Conservation (phyloP, 2,113 vertebrate species). For the Neodon shergylaensis region DNA sequence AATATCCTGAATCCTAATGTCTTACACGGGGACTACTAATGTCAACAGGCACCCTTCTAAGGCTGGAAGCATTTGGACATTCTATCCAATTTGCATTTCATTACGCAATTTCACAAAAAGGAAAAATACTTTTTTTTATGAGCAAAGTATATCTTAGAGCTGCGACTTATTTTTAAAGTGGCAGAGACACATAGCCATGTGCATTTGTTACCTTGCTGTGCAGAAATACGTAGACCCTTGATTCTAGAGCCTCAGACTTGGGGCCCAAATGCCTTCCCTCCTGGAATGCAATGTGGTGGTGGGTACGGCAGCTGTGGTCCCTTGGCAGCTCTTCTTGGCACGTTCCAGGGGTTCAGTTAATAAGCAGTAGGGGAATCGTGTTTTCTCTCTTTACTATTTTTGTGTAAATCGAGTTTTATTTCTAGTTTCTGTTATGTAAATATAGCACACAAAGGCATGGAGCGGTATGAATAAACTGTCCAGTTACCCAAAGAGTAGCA, state of each 20-base stretch:
- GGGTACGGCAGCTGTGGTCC: accelerated
- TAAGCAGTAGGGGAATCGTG: background rate
- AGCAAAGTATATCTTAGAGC: constrained; percentile 36
- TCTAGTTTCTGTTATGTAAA: background rate
- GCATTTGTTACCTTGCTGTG: background rate
- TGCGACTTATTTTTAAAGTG: constrained; percentile 30
- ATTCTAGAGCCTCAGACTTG: background rate
- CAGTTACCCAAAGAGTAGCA: background rate
- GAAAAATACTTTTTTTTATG: background rate
- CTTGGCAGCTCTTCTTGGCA: background rate
- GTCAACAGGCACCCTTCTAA: background rate
- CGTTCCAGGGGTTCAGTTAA: background rate
- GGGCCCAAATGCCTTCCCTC: too few relatives aligned
- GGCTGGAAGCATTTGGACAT: background rate
- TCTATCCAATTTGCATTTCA: constrained; percentile 50
- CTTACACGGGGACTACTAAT: constrained; percentile 19
- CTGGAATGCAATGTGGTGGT: accelerated
- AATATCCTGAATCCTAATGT: background rate
- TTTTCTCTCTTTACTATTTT: constrained; percentile 14
- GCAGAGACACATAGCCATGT: background rate
- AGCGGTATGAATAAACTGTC: background rate
- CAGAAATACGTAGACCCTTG: background rate
- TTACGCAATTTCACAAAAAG: constrained; percentile 28
- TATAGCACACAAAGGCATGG: background rate
- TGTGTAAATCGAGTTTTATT: constrained; percentile 36